These are phyloP conservation scores for human DNA, from an alignment of 2,113 vertebrate species.

Conservation along the genomic window GRCh38 chr4:39290001-39290500, in stretches of 20 bases:
- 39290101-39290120: background rate
- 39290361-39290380: background rate
- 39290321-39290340: too few relatives aligned
- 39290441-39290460: background rate
- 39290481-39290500: background rate
- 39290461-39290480: background rate
- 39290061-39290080: background rate
- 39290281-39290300: too few relatives aligned
- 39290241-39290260: background rate
- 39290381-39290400: background rate
- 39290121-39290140: background rate
- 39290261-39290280: too few relatives aligned
- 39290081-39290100: background rate
- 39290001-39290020: conserved; percentile 93
- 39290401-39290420: background rate
- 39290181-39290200: background rate
- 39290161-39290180: background rate
- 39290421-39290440: background rate
- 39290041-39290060: conserved; percentile 66
- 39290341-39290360: too few relatives aligned
- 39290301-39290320: too few relatives aligned
- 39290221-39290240: background rate
- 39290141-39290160: background rate
- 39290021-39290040: conserved; percentile 98
- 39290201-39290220: background rate